Evolutionary conservation across 2,113 vertebrate genomes (phyloP).

Genomic region (Anseranas semipalmata): DNA sequence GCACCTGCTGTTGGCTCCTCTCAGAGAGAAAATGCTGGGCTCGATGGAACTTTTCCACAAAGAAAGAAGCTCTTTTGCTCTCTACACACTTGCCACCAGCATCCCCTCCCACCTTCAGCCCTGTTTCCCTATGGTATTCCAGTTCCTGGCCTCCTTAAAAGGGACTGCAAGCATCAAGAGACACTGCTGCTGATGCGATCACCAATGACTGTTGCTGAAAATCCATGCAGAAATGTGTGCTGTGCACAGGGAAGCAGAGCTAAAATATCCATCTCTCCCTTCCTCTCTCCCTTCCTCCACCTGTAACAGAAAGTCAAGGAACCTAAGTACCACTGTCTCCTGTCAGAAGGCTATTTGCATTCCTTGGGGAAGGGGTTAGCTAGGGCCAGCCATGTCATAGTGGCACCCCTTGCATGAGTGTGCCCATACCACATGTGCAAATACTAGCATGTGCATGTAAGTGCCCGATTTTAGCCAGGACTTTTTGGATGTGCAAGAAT

Average conservation of each 20-base stretch:
- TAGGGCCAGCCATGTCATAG: neutral
- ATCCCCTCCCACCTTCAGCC: neutral
- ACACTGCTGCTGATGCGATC: neutral
- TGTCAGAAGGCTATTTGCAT: neutral
- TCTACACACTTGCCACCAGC: fast-evolving
- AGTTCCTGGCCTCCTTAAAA: slow-evolving; percentile 43
- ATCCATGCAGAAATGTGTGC: slow-evolving; percentile 40
- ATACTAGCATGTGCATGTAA: neutral
- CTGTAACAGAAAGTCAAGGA: neutral
- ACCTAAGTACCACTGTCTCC: neutral
- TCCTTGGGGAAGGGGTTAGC: neutral
- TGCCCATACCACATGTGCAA: neutral
- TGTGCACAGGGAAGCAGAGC: slow-evolving; percentile 13
- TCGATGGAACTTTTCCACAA: neutral
- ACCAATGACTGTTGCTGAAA: slow-evolving; percentile 40
- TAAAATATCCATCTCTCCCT: neutral
- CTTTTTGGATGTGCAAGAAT: neutral
- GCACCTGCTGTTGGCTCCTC: neutral
- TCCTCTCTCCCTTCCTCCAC: neutral
- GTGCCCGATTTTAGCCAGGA: neutral
- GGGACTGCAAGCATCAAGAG: slow-evolving; percentile 27
- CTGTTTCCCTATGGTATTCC: neutral
- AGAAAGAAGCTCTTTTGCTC: neutral
- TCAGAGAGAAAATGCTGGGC: neutral
- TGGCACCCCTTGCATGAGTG: neutral